Conservation (phyloP, 2,113 vertebrate genomes). For the Sylvilagus bachmani region DNA sequence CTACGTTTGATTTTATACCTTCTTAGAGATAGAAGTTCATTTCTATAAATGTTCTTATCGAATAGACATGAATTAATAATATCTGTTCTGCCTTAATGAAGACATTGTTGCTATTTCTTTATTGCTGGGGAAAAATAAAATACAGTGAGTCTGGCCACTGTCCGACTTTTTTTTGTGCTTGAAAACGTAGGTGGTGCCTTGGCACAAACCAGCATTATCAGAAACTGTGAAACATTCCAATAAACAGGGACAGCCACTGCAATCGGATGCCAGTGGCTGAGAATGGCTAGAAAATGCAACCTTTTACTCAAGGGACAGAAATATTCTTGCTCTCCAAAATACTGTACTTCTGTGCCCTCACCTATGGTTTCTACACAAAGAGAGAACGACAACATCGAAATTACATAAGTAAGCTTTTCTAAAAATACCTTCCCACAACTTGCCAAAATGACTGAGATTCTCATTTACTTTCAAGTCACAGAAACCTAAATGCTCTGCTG, state of each 20-base stretch:
- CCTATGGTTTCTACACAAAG: conserved; percentile 33
- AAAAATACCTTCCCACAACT: conserved; percentile 69
- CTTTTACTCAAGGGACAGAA: background rate
- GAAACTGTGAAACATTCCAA: background rate
- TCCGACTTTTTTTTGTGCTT: background rate
- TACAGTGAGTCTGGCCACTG: background rate
- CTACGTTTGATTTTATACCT: too few species aligned
- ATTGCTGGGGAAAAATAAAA: background rate
- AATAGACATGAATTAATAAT: background rate
- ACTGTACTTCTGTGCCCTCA: background rate
- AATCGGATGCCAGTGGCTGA: background rate
- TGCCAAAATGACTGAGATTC: conserved; percentile 76
- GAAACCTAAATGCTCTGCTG: conserved; percentile 18
- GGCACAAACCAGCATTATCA: background rate
- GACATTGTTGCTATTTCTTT: background rate
- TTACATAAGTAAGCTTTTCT: conserved; percentile 74
- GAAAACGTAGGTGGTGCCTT: background rate
- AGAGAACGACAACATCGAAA: conserved; percentile 51
- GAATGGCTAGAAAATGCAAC: background rate
- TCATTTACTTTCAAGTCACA: conserved; percentile 74
- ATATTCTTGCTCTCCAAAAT: background rate
- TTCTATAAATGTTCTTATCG: conserved; percentile 4
- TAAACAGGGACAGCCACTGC: background rate
- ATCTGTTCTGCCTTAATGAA: background rate
- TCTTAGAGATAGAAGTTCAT: conserved; percentile 35